phyloP scores from a whole-genome alignment of 2,888 invertebrate genomes.

The Erannis defoliaria region DNA sequence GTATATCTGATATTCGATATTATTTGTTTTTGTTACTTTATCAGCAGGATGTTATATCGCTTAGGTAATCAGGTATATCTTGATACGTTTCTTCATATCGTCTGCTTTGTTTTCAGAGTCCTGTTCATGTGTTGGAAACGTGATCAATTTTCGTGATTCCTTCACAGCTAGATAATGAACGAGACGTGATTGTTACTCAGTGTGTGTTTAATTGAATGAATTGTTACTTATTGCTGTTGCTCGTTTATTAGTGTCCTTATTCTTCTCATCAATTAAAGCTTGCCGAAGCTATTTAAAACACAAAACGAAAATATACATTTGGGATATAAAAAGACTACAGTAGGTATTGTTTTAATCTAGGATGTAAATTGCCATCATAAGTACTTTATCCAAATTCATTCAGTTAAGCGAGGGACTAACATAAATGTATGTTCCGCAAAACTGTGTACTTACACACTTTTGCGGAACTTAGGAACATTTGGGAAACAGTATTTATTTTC shows the following conservation, averaged over 20 bases:
- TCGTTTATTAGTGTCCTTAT: not conserved
- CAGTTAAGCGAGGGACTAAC: no score
- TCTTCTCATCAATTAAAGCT: not conserved
- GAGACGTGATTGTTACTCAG: conserved; percentile 10
- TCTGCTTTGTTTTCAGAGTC: conserved; percentile 20
- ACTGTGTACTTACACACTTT: no score
- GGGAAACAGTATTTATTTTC: no score
- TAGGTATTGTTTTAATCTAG: no score
- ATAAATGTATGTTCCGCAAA: no score
- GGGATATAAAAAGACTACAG: no score
- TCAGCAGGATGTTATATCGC: conserved; percentile 40
- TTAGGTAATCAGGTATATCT: conserved; percentile 39
- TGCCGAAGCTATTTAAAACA: no score
- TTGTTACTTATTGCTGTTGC: not conserved
- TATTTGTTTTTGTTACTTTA: conserved; percentile 40
- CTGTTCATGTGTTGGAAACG: conserved; percentile 13
- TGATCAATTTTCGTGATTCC: conserved; percentile 11
- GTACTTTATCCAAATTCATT: no score
- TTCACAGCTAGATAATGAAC: not conserved
- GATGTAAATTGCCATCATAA: no score
- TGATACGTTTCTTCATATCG: conserved; percentile 21
- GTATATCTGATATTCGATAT: conserved; percentile 32
- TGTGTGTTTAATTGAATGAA: conserved; percentile 3
- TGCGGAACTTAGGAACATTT: no score
- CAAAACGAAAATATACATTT: no score